These are phyloP conservation scores for Phaenicophaeus curvirostris DNA, from an alignment of 2,797 vertebrate species.

Conservation along the genomic window DNA sequence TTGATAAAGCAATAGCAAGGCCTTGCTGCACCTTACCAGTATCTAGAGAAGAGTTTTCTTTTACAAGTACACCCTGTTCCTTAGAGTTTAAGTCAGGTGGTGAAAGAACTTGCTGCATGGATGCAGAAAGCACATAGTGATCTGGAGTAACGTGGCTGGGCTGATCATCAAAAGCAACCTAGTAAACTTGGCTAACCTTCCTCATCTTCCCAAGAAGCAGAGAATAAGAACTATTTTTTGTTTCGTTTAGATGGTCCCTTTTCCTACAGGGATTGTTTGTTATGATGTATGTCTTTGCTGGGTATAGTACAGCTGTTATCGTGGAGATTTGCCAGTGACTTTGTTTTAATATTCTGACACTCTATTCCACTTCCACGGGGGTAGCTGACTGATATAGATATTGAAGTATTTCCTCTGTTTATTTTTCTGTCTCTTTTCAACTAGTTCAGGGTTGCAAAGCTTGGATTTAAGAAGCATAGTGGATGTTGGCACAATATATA, in stretches of 20 bases:
- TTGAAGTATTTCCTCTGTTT: not conserved
- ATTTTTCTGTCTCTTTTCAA: not conserved
- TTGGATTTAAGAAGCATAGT: not conserved
- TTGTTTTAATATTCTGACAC: constrained; percentile 3
- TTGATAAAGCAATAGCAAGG: not conserved
- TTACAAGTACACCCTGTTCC: not conserved
- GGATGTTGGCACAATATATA: not conserved
- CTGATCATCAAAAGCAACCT: not conserved
- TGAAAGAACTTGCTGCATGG: not conserved
- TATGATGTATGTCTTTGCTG: not conserved
- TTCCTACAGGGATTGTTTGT: not conserved
- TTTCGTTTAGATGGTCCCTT: not conserved
- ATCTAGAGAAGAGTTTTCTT: not conserved
- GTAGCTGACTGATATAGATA: not conserved
- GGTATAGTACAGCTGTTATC: not conserved
- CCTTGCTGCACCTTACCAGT: not conserved
- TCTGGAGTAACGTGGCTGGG: not conserved
- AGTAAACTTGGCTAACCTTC: not conserved
- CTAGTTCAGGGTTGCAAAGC: not conserved
- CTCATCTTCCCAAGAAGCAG: not conserved
- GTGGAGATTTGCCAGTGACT: constrained; percentile 4
- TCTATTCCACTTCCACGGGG: not conserved
- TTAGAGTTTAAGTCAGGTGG: not conserved
- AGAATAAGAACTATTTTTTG: not conserved
- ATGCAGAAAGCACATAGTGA: not conserved